phyloP scores from a whole-genome alignment of 2,797 vertebrate genomes.

The Mormyrus proboscirostris region DNA sequence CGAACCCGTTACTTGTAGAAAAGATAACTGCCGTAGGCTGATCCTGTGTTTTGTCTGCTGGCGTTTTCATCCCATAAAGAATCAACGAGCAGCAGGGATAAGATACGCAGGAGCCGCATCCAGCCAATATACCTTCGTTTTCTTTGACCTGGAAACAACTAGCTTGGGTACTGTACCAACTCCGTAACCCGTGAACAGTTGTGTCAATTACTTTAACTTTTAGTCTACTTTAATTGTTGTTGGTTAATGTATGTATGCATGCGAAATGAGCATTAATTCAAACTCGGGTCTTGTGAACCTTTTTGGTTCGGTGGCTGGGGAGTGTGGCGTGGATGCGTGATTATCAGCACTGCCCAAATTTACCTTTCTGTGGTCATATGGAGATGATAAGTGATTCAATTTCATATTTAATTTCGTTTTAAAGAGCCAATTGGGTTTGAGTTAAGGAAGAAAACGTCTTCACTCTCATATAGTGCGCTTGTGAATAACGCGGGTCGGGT shows the following conservation, averaged over 20 bases:
- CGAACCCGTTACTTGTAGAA: background rate
- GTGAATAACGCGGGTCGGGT: background rate
- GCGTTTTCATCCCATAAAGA: background rate
- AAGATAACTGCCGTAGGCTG: background rate
- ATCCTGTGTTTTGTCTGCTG: background rate
- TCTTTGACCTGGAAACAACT: conserved; percentile 64
- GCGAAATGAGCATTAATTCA: background rate
- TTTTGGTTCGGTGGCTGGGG: background rate
- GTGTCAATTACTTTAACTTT: background rate
- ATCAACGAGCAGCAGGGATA: background rate
- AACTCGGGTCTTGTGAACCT: background rate
- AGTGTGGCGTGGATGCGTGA: background rate
- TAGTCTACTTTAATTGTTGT: background rate
- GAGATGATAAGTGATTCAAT: background rate
- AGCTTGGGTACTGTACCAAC: conserved; percentile 46
- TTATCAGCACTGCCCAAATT: background rate
- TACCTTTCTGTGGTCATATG: background rate
- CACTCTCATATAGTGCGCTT: background rate
- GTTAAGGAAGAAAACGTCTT: background rate
- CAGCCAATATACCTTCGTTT: conserved; percentile 38
- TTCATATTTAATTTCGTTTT: background rate
- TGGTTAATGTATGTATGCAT: background rate
- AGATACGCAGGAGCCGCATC: background rate
- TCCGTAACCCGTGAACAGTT: background rate
- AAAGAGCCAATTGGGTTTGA: background rate